Evolutionary conservation across 2,113 vertebrate genomes (phyloP).

Genomic region (Ptilonorhynchus violaceus): DNA sequence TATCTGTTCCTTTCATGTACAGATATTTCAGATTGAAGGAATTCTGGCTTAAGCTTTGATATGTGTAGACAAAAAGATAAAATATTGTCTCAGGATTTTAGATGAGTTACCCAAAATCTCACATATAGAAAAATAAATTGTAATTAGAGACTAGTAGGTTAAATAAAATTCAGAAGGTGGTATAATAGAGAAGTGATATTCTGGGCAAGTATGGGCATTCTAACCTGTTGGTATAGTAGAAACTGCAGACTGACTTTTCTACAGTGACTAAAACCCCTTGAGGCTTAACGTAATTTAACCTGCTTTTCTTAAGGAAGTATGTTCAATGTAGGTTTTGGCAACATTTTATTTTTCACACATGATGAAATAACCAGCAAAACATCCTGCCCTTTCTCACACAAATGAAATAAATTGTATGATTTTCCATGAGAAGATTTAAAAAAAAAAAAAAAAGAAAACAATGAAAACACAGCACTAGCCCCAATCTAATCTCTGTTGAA

Average conservation of each 20-base stretch:
- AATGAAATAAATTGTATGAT: background rate
- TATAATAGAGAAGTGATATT: background rate
- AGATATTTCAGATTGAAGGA: background rate
- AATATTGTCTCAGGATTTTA: background rate
- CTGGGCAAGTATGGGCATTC: constrained; percentile 18
- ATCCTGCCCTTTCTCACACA: constrained; percentile 38
- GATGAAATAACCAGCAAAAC: constrained; percentile 42
- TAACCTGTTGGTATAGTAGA: background rate
- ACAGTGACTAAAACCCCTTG: constrained; percentile 35
- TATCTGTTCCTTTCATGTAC: background rate
- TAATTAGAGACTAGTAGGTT: background rate
- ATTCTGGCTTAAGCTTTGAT: background rate
- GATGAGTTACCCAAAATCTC: background rate
- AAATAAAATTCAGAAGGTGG: background rate
- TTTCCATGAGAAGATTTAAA: background rate
- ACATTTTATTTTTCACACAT: constrained; percentile 14
- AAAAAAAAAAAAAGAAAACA: background rate
- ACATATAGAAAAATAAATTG: background rate
- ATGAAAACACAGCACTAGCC: background rate
- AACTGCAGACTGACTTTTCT: background rate
- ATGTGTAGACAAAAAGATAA: background rate
- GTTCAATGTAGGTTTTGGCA: constrained; percentile 8
- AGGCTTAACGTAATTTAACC: constrained; percentile 8
- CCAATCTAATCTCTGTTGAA: background rate
- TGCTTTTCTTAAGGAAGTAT: constrained; percentile 45